phyloP scores from a whole-genome alignment of 2,888 invertebrate genomes.

The Drosophila paramelanica region DNA sequence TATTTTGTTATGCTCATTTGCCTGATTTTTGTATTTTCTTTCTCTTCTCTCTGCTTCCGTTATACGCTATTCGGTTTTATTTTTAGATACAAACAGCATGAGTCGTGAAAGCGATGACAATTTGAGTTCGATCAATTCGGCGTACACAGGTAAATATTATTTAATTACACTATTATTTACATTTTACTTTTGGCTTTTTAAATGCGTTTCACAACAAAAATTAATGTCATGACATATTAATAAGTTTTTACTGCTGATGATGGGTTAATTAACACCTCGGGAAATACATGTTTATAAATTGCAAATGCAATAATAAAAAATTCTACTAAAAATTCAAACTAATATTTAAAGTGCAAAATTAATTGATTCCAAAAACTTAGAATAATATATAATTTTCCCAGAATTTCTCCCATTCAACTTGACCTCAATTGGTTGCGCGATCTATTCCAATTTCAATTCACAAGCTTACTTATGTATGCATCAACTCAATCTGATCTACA shows the following conservation, averaged over 20 bases:
- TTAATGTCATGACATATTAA: conserved; percentile 24
- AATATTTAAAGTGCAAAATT: not conserved
- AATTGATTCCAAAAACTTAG: no score
- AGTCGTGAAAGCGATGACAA: conserved; percentile 84
- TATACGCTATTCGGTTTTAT: conserved; percentile 57
- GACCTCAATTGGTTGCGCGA: conserved; percentile 40
- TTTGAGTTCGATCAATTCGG: conserved; percentile 82
- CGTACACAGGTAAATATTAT: conserved; percentile 81
- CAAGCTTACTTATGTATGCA: conserved; percentile 50
- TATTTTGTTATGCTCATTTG: conserved; percentile 53
- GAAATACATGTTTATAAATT: conserved; percentile 10
- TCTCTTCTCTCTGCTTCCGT: conserved; percentile 51
- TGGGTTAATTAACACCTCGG: conserved; percentile 31
- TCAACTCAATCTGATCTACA: conserved; percentile 29
- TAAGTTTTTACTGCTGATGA: conserved; percentile 9
- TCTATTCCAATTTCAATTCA: conserved; percentile 30
- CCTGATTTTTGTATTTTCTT: conserved; percentile 36
- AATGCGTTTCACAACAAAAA: conserved; percentile 40
- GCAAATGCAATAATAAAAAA: conserved; percentile 12
- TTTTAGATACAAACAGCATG: conserved; percentile 82
- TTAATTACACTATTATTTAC: conserved; percentile 30
- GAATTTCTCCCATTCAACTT: conserved; percentile 7
- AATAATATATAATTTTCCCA: conserved; percentile 2
- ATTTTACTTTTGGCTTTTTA: conserved; percentile 43
- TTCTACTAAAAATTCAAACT: not conserved